phyloP scores from a whole-genome alignment of 2,888 invertebrate species.

The Nemotelus nigrinus region DNA sequence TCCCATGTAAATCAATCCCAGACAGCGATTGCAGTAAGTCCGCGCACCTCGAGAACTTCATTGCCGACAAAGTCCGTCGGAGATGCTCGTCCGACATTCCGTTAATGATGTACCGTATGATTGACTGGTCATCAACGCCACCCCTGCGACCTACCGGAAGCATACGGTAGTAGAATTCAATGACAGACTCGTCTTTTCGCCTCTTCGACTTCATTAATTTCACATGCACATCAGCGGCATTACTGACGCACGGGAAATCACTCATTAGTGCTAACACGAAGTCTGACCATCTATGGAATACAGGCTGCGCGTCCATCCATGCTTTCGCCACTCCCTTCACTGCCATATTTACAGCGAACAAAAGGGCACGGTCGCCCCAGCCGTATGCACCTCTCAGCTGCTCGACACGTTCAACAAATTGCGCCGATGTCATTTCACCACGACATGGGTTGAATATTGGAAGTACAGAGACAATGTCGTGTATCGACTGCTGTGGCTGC shows the following conservation, averaged over 20 bases:
- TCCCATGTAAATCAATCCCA: background rate
- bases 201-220: background rate
- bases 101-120: conserved; percentile 1
- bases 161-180: background rate
- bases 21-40: background rate
- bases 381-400: background rate
- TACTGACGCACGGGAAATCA: background rate
- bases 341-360: background rate
- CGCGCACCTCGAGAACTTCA: too few species aligned
- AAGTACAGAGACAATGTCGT: background rate
- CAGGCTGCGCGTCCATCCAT: background rate
- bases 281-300: background rate
- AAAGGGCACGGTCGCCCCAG: background rate
- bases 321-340: background rate
- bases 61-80: background rate
- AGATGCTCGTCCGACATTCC: background rate
- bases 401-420: too few species aligned
- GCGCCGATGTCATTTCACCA: background rate
- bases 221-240: background rate
- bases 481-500: background rate
- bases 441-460: background rate
- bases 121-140: conserved; percentile 13
- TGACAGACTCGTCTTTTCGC: background rate
- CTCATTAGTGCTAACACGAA: background rate
- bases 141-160: background rate